Evolutionary conservation across 2,113 vertebrate genomes (phyloP).

Genomic region (Ammospiza caudacuta): DNA sequence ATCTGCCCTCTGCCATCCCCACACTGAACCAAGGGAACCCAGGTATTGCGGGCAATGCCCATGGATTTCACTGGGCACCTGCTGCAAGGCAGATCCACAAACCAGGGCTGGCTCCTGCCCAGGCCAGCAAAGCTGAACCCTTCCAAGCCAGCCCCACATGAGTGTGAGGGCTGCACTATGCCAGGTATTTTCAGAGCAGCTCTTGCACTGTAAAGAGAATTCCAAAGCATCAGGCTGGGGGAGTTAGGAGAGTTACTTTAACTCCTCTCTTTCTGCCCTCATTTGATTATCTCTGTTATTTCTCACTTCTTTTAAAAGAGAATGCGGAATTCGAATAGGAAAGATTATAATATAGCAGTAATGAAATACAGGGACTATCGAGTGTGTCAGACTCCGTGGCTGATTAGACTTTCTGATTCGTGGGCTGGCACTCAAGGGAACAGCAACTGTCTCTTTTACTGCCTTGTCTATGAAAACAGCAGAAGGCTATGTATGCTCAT

Average conservation of each 20-base stretch:
- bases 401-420: conserved; percentile 66
- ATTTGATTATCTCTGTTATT: neutral
- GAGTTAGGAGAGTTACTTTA: neutral
- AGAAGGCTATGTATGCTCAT: conserved; percentile 61
- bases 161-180: fast-evolving
- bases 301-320: neutral
- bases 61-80: neutral
- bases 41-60: neutral
- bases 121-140: neutral
- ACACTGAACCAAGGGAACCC: fast-evolving
- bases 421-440: conserved; percentile 54
- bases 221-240: neutral
- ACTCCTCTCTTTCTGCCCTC: neutral
- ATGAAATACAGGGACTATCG: conserved; percentile 50
- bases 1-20: neutral
- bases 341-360: conserved; percentile 46
- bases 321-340: conserved; percentile 15
- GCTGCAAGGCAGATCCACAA: neutral
- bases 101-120: neutral
- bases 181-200: neutral
- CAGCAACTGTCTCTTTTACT: conserved; percentile 67
- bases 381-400: conserved; percentile 32
- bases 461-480: conserved; percentile 62
- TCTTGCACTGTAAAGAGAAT: neutral
- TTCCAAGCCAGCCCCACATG: neutral